These are phyloP conservation scores for Entelurus aequoreus DNA, from an alignment of 2,113 vertebrate species.

Conservation along the genomic window DNA sequence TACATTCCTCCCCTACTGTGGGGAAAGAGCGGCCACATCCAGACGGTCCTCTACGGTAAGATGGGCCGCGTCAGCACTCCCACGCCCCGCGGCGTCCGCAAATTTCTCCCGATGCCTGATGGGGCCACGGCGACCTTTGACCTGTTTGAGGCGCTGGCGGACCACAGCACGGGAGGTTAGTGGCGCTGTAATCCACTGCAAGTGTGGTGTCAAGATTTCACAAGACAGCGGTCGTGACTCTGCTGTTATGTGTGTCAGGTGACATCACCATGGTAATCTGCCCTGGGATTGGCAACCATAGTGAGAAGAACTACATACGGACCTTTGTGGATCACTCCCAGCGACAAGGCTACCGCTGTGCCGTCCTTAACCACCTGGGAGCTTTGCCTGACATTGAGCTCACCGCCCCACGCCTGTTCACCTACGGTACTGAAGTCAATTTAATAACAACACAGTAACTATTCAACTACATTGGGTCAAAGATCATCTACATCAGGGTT, in stretches of 20 bases:
- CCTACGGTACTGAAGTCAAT: slow-evolving; percentile 76
- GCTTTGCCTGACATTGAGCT: slow-evolving; percentile 94
- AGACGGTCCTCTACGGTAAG: slow-evolving; percentile 95
- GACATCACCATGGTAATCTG: slow-evolving; percentile 98
- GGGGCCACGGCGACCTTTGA: slow-evolving; percentile 97
- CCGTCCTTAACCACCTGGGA: slow-evolving; percentile 94
- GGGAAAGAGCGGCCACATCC: slow-evolving; percentile 96
- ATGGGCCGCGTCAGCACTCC: slow-evolving; percentile 91
- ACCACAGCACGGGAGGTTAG: slow-evolving; percentile 89
- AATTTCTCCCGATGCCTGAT: slow-evolving; percentile 92
- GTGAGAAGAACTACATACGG: slow-evolving; percentile 97
- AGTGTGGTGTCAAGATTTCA: neutral
- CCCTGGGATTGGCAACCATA: slow-evolving; percentile 96
- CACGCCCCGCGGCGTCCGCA: slow-evolving; percentile 84
- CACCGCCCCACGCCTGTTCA: slow-evolving; percentile 97
- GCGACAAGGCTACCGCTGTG: slow-evolving; percentile 91
- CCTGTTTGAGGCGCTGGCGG: slow-evolving; percentile 87
- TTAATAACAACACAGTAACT: no score
- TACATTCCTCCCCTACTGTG: slow-evolving; percentile 95
- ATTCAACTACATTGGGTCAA: no score
- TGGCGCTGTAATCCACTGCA: neutral
- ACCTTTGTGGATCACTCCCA: slow-evolving; percentile 96
- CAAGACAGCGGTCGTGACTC: neutral
- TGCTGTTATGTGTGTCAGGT: slow-evolving; percentile 66
- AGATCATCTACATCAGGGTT: no score